Conservation (phyloP, 2,797 vertebrate species). For the Xiphophorus birchmanni region DNA sequence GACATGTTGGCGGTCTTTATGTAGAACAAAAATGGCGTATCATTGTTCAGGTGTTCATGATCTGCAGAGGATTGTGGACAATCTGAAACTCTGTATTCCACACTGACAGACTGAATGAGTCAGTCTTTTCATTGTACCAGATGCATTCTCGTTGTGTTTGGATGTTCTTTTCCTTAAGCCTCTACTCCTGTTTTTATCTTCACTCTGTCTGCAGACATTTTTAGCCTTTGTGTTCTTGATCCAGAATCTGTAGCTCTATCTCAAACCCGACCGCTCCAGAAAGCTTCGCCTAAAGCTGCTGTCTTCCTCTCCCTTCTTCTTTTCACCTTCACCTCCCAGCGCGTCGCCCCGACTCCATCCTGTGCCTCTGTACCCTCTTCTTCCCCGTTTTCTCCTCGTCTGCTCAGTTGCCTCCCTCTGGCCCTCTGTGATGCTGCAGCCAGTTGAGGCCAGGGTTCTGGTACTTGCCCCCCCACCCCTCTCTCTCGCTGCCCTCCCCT, state of each 20-base stretch:
- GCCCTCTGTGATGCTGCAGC: slow-evolving; percentile 71
- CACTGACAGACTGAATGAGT: slow-evolving; percentile 64
- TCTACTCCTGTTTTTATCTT: slow-evolving; percentile 30
- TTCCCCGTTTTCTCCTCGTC: slow-evolving; percentile 65
- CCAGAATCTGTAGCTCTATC: slow-evolving; percentile 49
- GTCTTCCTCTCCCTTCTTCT: slow-evolving; percentile 64
- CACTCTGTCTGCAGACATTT: slow-evolving; percentile 12
- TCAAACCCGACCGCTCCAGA: slow-evolving; percentile 61
- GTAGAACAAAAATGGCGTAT: background rate
- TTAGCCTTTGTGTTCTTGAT: slow-evolving; percentile 61
- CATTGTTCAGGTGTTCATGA: background rate
- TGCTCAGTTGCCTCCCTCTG: slow-evolving; percentile 69
- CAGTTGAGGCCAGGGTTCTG: slow-evolving; percentile 78
- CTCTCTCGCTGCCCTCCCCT: slow-evolving; percentile 66
- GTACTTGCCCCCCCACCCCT: slow-evolving; percentile 68
- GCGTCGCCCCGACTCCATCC: slow-evolving; percentile 60
- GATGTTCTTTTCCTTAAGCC: slow-evolving; percentile 4
- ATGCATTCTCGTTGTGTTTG: slow-evolving; percentile 84
- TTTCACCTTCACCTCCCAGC: slow-evolving; percentile 75
- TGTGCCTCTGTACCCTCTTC: slow-evolving; percentile 48
- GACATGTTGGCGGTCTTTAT: background rate
- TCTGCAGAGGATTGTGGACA: background rate
- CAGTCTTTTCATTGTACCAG: slow-evolving; percentile 86
- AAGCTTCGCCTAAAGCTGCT: slow-evolving; percentile 73
- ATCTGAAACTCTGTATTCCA: background rate